Evolutionary conservation across 2,113 vertebrate species (phyloP).

Genomic region (Tetrax tetrax): DNA sequence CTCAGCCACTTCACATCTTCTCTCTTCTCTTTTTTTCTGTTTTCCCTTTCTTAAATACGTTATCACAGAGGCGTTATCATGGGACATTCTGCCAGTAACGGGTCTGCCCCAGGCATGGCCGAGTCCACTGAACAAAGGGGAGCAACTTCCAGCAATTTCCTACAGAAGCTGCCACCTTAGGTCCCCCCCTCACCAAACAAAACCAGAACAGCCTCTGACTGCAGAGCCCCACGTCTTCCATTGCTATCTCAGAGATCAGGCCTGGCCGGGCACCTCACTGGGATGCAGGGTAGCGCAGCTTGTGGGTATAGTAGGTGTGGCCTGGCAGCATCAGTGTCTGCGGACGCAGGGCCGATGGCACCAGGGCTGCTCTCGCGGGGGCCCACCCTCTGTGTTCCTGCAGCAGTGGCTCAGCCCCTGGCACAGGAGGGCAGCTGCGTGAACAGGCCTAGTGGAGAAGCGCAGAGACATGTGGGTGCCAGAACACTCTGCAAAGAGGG

Average conservation of each 20-base stretch:
- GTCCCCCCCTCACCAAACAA: too few relatives aligned
- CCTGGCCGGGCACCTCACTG: accelerated
- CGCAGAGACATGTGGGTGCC: accelerated
- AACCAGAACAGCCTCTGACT: neutral
- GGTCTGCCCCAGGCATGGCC: too few relatives aligned
- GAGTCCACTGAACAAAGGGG: too few relatives aligned
- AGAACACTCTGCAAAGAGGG: neutral
- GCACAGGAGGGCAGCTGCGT: accelerated
- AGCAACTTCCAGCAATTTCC: too few relatives aligned
- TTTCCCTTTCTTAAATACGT: too few relatives aligned
- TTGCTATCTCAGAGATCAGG: accelerated
- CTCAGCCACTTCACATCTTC: too few relatives aligned
- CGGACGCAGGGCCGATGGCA: accelerated
- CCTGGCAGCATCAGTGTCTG: accelerated
- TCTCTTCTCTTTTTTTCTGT: too few relatives aligned
- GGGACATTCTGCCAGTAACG: too few relatives aligned
- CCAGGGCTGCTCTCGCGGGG: neutral
- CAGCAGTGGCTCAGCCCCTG: accelerated
- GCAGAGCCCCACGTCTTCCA: accelerated
- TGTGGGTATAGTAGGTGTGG: accelerated
- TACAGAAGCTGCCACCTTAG: too few relatives aligned
- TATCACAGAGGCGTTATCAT: too few relatives aligned
- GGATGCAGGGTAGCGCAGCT: accelerated
- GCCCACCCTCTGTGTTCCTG: accelerated
- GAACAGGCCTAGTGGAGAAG: accelerated